Evolutionary conservation across 2,113 vertebrate genomes (phyloP), one percentile per base, ranked within the genome.

Genomic region (Pedionomus torquatus): DNA sequence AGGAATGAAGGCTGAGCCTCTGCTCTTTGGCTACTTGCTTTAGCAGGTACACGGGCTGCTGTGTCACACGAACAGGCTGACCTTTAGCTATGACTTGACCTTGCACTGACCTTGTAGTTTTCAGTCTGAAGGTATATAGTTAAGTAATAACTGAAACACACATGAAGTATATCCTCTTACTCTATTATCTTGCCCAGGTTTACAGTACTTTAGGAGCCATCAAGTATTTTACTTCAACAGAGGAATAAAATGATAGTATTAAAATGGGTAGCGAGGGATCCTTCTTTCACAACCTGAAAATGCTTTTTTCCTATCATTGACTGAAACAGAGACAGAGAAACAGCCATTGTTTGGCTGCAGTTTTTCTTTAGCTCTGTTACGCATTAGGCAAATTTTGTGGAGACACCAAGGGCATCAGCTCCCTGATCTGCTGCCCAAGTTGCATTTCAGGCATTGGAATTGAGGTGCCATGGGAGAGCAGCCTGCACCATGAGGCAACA

Each of bases 71-170:
- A 86, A 64, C 2, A 16, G 65, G 33, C 61, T 96, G 97, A 97
- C 87, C 46, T 46, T 98, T 95, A 98, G 90, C 81, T 91, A 68
- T 81, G 89, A 39, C 33, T 83, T 98, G 93, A 97, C 97, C 97
- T 97, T 66, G n/a, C n/a, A 35, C 46, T 96, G 69, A 98, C 95
- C 72, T 86, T 72, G 7, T 21, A 89, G 55, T n/a, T 91, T 78
- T 97, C 66, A 81, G 52, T 85, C 84, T 90, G 92, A 90, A 98
- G 87, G 93, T 97, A 41, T 97, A 94, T 28, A 87, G 48, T 92
- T 95, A 94, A 97, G 90, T 33, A 88, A 92, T 76, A 93, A 88
- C 49, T 87, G 68, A 94, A 95, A 75, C 58, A 85, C 89, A 87
- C 33, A 89, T 43, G 31, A 74, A 85, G 4, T 63, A 8, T 82